Base-by-base conservation (phyloP, 1,140 invertebrate genomes). In the Drosophila seguyi region DNA sequence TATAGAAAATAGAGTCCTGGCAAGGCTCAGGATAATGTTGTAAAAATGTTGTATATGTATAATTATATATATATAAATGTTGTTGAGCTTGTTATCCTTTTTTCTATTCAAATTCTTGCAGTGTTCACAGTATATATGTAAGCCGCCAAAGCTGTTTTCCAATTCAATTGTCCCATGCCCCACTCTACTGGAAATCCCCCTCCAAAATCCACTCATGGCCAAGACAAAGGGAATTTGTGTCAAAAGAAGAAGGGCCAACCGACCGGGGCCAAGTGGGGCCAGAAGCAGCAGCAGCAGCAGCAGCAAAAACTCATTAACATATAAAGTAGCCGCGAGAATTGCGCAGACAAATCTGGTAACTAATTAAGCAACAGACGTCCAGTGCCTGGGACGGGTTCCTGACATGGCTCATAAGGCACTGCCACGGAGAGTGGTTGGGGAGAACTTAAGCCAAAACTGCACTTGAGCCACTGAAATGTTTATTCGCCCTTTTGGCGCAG, bases 301-400 rank as follows among this genome's bases (percentile, higher is more conserved):
- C 59, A 69, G 58, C n/a, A n/a, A 81, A 85, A 77, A 82, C 78
- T 86, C 82, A 86, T 86, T 86, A 86, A 79, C 82, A 86, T 86
- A 86, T 78, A 85, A 86, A 85, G 82, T 80, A 78, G 82, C 63
- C 82, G 65, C 68, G 65, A 44, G 39, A 79, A 78, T 67, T 63
- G 66, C 18, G 39, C 77, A 42, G 53, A 60, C 63, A 67, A 76
- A 76, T 67, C 61, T 81, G 79, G 68, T 81, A 86, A 78, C 82
- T 86, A 86, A 86, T 86, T 86, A 86, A 75, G 68, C 67, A 79
- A 79, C 27, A 66, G 55, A 67, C 66, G 62, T 67, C 66, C 42
- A 66, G 38, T 25, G 57, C n/a, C 59, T 13, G 58, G 18, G 42
- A 60, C 44, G 58, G 16, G 58, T 2, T 27, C 62, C 65, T 75